A percentile compares a stretch with the other conserved stretches of the same genome.
These are phyloP conservation scores for Papilio aristodemus DNA, from an alignment of 1,140 invertebrate genomes.

Conservation along the genomic window DNA sequence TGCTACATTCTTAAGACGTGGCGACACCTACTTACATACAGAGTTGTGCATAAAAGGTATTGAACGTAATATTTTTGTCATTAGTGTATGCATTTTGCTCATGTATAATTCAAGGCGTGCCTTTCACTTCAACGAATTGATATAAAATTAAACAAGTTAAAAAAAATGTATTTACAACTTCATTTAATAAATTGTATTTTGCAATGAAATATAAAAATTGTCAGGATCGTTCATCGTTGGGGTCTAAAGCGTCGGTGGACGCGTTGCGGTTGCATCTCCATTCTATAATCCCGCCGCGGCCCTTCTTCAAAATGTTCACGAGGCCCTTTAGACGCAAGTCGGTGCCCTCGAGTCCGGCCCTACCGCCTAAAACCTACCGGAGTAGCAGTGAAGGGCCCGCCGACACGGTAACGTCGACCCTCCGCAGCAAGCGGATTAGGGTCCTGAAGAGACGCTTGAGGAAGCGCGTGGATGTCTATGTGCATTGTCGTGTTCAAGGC, in stretches of 20 bases:
- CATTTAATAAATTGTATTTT: no score
- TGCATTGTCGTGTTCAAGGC: slow-evolving; percentile 63
- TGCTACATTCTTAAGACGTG: background rate
- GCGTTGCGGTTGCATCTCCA: slow-evolving; percentile 75
- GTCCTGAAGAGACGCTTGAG: slow-evolving; percentile 63
- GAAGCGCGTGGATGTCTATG: slow-evolving; percentile 71
- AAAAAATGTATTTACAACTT: no score
- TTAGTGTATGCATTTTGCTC: background rate
- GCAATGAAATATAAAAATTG: slow-evolving; percentile 40
- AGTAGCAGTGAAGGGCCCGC: slow-evolving; percentile 78
- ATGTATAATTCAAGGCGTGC: background rate
- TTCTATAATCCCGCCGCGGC: slow-evolving; percentile 75
- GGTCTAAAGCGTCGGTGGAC: slow-evolving; percentile 71
- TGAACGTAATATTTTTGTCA: background rate
- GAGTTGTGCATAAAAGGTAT: background rate
- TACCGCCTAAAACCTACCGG: slow-evolving; percentile 76
- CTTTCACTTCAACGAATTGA: background rate
- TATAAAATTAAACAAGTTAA: background rate
- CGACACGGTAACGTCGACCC: slow-evolving; percentile 71
- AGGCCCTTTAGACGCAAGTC: slow-evolving; percentile 85
- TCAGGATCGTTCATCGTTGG: slow-evolving; percentile 69
- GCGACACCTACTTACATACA: background rate
- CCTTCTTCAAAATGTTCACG: slow-evolving; percentile 82
- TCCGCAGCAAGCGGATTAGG: slow-evolving; percentile 59
- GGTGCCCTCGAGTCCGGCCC: slow-evolving; percentile 82